A percentile compares a stretch with the other conserved stretches of the same genome.
phyloP scores from a whole-genome alignment of 2,113 vertebrate genomes.

The Oncorhynchus clarkii region DNA sequence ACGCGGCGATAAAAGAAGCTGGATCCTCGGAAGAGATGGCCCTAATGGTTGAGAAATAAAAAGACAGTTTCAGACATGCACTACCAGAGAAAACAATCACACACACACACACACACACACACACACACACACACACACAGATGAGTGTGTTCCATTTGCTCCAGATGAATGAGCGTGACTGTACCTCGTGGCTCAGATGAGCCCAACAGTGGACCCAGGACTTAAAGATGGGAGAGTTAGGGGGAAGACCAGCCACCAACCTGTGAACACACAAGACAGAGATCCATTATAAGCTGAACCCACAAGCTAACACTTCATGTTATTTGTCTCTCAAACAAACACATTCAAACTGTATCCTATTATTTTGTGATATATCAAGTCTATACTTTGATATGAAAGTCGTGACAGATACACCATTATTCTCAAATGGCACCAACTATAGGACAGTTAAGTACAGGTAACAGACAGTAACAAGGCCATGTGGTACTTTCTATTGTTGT shows the following conservation, averaged over 20 bases:
- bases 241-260: conserved; percentile 80
- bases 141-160: not conserved
- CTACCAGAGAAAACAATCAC: not conserved
- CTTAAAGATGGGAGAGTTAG: conserved; percentile 75
- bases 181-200: conserved; percentile 73
- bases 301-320: too few species aligned
- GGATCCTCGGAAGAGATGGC: conserved; percentile 85
- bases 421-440: too few species aligned
- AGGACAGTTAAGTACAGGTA: too few species aligned
- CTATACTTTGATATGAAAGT: too few species aligned
- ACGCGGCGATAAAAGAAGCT: conserved; percentile 86
- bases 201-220: conserved; percentile 88
- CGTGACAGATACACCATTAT: too few species aligned
- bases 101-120: not conserved
- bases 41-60: conserved; percentile 57
- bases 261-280: conserved; percentile 55
- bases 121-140: not conserved
- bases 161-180: not conserved
- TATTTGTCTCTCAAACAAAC: too few species aligned
- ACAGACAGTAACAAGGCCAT: too few species aligned
- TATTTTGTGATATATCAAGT: too few species aligned
- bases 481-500: too few species aligned
- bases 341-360: too few species aligned
- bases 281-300: not conserved
- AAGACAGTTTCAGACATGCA: not conserved